A percentile compares a stretch with the other conserved stretches of the same genome.
These are phyloP conservation scores for Chionomys nivalis DNA, from an alignment of 2,113 vertebrate genomes.

Conservation along the genomic window DNA sequence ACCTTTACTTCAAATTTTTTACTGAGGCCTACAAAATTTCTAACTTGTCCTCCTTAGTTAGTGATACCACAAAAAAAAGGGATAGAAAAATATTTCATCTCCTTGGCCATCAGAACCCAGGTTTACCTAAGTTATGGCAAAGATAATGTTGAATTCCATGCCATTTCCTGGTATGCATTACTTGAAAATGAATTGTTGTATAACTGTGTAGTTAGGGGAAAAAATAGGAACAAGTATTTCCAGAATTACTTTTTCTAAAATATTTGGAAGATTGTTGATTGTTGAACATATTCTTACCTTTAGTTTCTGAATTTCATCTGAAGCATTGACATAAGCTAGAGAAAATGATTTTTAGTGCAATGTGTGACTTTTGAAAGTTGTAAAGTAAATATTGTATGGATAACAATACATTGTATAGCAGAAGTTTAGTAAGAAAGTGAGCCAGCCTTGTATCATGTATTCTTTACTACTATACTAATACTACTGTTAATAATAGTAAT, in stretches of 20 bases:
- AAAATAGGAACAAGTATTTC: background rate
- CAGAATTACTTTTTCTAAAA: background rate
- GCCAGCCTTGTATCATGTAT: background rate
- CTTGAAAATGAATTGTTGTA: background rate
- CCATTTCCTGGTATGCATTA: background rate
- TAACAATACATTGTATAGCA: background rate
- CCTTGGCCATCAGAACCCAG: background rate
- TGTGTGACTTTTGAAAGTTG: background rate
- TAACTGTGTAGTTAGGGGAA: background rate
- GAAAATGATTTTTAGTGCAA: background rate
- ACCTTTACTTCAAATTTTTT: background rate
- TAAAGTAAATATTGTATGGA: background rate
- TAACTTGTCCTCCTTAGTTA: rapidly evolving
- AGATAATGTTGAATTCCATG: background rate
- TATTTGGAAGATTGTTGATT: background rate
- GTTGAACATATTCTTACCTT: background rate
- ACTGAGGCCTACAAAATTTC: background rate
- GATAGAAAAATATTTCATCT: rapidly evolving
- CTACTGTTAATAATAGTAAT: background rate
- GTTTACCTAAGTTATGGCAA: background rate
- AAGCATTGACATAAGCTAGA: background rate
- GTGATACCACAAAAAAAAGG: background rate
- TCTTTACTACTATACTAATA: background rate
- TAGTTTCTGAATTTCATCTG: background rate
- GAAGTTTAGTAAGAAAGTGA: background rate